Evolutionary conservation across 2,888 invertebrate genomes (phyloP).

Genomic region (Diadegma fenestrale): DNA sequence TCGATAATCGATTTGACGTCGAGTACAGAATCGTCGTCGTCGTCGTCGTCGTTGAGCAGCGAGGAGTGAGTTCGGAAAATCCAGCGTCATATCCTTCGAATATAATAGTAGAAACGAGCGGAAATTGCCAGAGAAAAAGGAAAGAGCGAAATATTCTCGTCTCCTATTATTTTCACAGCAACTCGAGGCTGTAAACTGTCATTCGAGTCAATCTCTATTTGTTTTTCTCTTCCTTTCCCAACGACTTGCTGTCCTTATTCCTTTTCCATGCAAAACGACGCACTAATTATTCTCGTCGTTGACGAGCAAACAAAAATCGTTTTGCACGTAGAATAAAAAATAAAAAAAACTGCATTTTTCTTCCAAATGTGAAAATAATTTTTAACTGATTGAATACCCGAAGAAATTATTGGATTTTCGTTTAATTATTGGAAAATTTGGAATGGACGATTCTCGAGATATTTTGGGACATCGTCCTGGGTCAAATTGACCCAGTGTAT

Average conservation of each 20-base stretch:
- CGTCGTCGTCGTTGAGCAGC: neutral
- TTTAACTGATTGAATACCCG: no score
- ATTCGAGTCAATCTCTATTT: neutral
- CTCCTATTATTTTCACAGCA: constrained; percentile 11
- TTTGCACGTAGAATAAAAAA: neutral
- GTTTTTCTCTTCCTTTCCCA: neutral
- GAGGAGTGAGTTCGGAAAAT: constrained; percentile 2
- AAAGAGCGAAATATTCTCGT: constrained; percentile 19
- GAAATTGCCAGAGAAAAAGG: constrained; percentile 24
- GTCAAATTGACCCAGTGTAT: neutral
- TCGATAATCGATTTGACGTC: constrained; percentile 45
- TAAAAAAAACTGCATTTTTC: neutral
- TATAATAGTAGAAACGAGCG: constrained; percentile 20
- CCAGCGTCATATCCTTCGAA: neutral
- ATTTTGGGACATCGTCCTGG: neutral
- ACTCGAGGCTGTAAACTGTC: constrained; percentile 19
- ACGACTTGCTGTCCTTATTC: neutral
- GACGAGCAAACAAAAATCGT: neutral
- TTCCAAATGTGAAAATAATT: neutral
- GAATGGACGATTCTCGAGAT: no score
- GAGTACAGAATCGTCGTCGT: neutral
- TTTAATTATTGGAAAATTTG: no score
- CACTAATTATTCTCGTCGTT: neutral
- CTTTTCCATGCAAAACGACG: neutral
- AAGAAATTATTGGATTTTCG: no score